Conservation (phyloP, 2,888 invertebrate genomes). For the Tetranychus truncatus region DNA sequence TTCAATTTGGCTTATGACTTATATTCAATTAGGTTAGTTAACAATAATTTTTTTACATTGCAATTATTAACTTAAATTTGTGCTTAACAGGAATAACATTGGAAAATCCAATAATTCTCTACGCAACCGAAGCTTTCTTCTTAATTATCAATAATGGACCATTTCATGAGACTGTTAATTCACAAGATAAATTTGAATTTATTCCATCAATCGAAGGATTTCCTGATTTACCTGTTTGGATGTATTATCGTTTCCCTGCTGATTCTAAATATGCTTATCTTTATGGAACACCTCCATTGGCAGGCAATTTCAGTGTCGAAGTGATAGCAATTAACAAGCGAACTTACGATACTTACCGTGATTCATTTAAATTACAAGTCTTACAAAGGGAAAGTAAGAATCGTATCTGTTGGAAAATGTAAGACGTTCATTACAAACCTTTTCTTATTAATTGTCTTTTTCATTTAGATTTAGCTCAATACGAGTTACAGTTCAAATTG, state of each 20-base stretch:
- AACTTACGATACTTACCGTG: conserved; percentile 16
- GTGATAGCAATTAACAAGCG: conserved; percentile 23
- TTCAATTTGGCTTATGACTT: not conserved
- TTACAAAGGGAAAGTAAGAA: conserved; percentile 13
- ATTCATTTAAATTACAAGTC: conserved; percentile 15
- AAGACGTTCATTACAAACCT: not conserved
- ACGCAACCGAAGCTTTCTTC: conserved; percentile 24
- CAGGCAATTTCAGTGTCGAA: conserved; percentile 26
- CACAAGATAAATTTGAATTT: conserved; percentile 45
- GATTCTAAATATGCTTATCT: conserved; percentile 57
- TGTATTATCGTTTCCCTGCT: conserved; percentile 62
- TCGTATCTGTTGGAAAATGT: not conserved
- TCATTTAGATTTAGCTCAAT: conserved; percentile 22
- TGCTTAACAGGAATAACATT: not conserved
- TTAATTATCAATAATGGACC: conserved; percentile 21
- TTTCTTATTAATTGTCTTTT: not conserved
- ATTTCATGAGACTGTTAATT: conserved; percentile 11
- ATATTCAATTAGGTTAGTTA: not conserved
- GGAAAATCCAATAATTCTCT: conserved; percentile 7
- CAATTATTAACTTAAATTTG: not conserved
- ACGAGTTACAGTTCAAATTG: conserved; percentile 60
- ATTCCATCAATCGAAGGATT: conserved; percentile 53
- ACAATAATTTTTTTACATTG: not conserved
- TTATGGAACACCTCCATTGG: conserved; percentile 53
- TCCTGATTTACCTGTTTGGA: conserved; percentile 70